Percentiles rank a stretch among this genome's conserved stretches.
These are phyloP conservation scores for Bibio marci DNA, from an alignment of 2,888 invertebrate genomes.

Conservation along the genomic window DNA sequence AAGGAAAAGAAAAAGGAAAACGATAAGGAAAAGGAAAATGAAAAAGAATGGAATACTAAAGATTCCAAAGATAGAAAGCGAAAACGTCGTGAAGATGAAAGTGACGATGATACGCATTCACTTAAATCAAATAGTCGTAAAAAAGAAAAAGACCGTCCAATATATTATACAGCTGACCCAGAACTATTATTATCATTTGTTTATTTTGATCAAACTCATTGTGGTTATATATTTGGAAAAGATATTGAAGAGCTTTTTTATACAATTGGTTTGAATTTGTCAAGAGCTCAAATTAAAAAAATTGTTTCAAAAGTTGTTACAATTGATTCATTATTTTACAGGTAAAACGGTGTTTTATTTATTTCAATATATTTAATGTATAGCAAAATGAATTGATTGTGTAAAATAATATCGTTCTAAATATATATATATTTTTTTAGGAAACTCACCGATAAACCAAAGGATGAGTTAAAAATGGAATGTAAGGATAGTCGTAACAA, in stretches of 20 bases:
- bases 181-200: constrained; percentile 72
- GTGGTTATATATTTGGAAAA: constrained; percentile 74
- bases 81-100: constrained; percentile 16
- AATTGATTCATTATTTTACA: constrained; percentile 64
- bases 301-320: constrained; percentile 65
- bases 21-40: constrained; percentile 17
- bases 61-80: constrained; percentile 13
- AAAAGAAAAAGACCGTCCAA: constrained; percentile 35
- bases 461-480: constrained; percentile 12
- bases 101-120: constrained; percentile 15
- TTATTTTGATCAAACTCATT: constrained; percentile 85
- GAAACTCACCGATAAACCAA: constrained; percentile 47
- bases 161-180: constrained; percentile 55
- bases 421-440: too few species aligned
- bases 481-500: constrained; percentile 15
- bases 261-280: constrained; percentile 71
- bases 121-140: too few species aligned
- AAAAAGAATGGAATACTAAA: constrained; percentile 13
- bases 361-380: not conserved
- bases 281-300: constrained; percentile 73
- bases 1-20: constrained; percentile 17
- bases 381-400: too few species aligned
- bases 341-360: constrained; percentile 20
- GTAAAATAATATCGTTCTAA: not conserved
- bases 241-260: constrained; percentile 83